Conservation (phyloP, 2,113 vertebrate genomes). For the Lepus timidus region DNA sequence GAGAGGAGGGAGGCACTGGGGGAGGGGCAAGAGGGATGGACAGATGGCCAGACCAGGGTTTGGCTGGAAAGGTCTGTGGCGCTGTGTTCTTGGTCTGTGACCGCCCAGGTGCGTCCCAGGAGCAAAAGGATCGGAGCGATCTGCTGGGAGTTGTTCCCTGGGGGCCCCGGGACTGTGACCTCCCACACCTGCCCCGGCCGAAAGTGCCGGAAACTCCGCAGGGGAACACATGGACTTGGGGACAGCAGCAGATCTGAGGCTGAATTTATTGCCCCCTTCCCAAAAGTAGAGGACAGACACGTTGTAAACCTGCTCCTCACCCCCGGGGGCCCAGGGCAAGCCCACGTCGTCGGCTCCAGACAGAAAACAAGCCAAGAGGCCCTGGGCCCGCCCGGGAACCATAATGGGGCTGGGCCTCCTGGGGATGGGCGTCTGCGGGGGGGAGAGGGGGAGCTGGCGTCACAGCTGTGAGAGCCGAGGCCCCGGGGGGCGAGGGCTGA, state of each 20-base stretch:
- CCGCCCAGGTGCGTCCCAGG: background rate
- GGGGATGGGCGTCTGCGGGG: constrained; percentile 42
- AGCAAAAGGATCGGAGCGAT: constrained; percentile 65
- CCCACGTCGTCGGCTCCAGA: constrained; percentile 61
- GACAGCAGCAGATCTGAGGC: constrained; percentile 60
- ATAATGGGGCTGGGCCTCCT: constrained; percentile 39
- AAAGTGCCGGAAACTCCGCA: constrained; percentile 42
- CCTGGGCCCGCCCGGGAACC: background rate
- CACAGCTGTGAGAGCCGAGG: background rate
- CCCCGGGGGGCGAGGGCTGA: background rate
- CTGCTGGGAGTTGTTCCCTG: constrained; percentile 45
- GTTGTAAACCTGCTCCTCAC: constrained; percentile 70
- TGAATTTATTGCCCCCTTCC: constrained; percentile 72
- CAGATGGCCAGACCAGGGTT: constrained; percentile 71
- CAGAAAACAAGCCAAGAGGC: constrained; percentile 69
- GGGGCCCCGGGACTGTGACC: constrained; percentile 40
- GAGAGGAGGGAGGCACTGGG: background rate
- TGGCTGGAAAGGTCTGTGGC: constrained; percentile 30
- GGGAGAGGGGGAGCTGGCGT: constrained; percentile 13
- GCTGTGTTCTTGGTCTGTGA: constrained; percentile 1
- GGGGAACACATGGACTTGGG: constrained; percentile 69
- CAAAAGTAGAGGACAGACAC: constrained; percentile 63
- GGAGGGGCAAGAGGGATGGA: background rate
- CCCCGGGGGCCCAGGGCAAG: constrained; percentile 33
- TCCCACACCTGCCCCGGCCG: constrained; percentile 59